Evolutionary conservation across 1,140 invertebrate genomes (phyloP).

Genomic region (Halesus radiatus): DNA sequence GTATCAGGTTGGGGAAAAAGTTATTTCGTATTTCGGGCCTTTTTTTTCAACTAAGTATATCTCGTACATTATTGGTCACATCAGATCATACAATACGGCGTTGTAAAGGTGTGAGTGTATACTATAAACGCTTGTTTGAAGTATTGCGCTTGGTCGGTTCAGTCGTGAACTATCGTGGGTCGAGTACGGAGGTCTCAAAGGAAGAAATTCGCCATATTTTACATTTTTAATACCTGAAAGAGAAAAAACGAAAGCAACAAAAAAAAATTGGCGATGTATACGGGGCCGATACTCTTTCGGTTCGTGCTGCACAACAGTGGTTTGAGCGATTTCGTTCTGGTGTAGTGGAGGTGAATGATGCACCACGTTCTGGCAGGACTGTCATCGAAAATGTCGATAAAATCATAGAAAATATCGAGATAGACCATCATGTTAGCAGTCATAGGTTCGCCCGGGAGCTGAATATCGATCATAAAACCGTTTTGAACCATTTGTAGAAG

Average conservation of each 20-base stretch:
- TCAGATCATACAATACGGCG: not conserved
- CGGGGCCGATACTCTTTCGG: constrained; percentile 19
- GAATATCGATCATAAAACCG: not conserved
- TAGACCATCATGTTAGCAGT: not conserved
- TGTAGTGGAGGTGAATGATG: constrained; percentile 21
- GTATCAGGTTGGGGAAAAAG: too few relatives aligned
- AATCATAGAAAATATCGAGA: constrained; percentile 20
- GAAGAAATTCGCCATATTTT: constrained; percentile 10
- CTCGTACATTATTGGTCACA: not conserved
- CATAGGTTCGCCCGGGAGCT: too few relatives aligned
- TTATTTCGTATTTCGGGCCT: too few relatives aligned
- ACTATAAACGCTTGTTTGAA: too few relatives aligned
- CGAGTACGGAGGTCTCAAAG: constrained; percentile 4
- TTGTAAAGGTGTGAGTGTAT: constrained; percentile 8
- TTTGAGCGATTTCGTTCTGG: constrained; percentile 10
- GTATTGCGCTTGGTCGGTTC: constrained; percentile 20
- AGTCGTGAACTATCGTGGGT: constrained; percentile 3
- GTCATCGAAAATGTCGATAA: constrained; percentile 16
- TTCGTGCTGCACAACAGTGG: constrained; percentile 23
- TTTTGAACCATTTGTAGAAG: constrained; percentile 16
- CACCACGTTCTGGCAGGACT: constrained; percentile 10
- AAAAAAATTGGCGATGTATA: not conserved
- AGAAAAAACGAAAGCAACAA: too few relatives aligned
- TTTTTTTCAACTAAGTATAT: constrained; percentile 32
- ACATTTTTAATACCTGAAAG: constrained; percentile 9